Base-by-base conservation (phyloP, 2,113 vertebrate species). In the Poeciliopsis retropinna region DNA sequence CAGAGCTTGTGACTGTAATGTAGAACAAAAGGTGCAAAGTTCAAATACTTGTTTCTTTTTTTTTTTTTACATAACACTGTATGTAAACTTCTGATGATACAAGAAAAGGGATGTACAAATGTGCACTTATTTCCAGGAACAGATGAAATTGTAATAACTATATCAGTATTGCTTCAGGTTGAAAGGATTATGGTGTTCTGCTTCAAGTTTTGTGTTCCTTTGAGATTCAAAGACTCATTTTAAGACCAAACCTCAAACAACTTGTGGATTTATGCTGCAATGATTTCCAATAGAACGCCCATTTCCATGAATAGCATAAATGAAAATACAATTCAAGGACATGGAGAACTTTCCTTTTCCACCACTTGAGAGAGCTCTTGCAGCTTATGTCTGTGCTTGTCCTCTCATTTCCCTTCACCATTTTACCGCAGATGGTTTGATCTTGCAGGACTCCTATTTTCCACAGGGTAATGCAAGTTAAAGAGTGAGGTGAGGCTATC, bases 291-390 rank as follows among this genome's bases (percentile, higher is more conserved):
- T 54, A 13, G 69, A 75, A 66, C 32, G 67, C 60, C 73, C 82
- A 79, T 80, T 85, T 80, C 64, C 60, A 63, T 34, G 47, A 74
- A 73, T 86, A 66, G 88, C 78, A 78, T 76, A 76, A 60, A 64
- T 60, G 66, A 77, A 74, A 70, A 87, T 83, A 73, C 64, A 67
- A 63, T 64, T 39, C 64, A 28, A 37, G 54, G 6, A 34, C 27
- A 67, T 67, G 67, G 60, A 54, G 65, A 80, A 79, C 47, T 90
- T 85, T 83, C 28, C 60, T 34, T 68, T 44, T 79, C 72, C 27
- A 64, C 90, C 92, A 93, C 91, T 87, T 87, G 91, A 89, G 89
- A 85, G 93, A 85, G 90, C 87, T 90, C 84, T 91, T 81, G 85
- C 80, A 70, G 63, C 73, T 89, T 85, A 67, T 84, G 73, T 82